A percentile compares a stretch with the other conserved stretches of the same genome.
These are phyloP conservation scores for Sicus ferrugineus DNA, from an alignment of 2,888 invertebrate species.

Conservation along the genomic window DNA sequence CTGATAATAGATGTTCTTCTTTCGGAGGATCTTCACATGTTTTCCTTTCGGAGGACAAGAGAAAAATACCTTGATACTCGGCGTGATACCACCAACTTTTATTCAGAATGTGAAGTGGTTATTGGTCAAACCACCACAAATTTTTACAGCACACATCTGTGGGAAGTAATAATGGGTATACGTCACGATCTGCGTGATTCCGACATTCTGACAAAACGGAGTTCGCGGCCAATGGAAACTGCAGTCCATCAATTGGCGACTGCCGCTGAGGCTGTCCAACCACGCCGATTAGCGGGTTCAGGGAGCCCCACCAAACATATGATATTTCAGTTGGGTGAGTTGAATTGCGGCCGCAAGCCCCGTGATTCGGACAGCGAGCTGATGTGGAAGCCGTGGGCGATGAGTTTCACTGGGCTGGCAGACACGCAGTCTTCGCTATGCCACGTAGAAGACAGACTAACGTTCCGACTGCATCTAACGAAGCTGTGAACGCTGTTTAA, in stretches of 20 bases:
- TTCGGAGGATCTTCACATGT: neutral
- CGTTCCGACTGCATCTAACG: neutral
- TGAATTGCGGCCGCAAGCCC: neutral
- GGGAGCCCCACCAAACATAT: neutral
- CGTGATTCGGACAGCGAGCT: neutral
- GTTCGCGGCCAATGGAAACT: neutral
- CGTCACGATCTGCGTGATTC: neutral
- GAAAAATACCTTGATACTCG: neutral
- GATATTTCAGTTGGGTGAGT: neutral
- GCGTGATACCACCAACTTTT: no score
- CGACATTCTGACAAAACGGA: neutral
- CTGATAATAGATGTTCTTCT: neutral
- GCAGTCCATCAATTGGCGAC: neutral
- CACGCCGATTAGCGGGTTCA: neutral
- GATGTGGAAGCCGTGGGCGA: neutral
- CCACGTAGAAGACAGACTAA: conserved; percentile 11
- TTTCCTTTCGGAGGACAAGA: neutral
- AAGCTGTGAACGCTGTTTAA: conserved; percentile 35
- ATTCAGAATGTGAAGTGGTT: neutral
- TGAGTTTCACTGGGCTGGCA: neutral
- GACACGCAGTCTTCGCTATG: no score
- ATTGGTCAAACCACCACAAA: neutral
- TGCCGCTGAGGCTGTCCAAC: no score
- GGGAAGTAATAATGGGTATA: neutral
- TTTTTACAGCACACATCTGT: neutral